These are phyloP conservation scores for Spongilla lacustris DNA, from an alignment of 37 sponge, comb jelly and placozoan species.

Conservation along the genomic window DNA sequence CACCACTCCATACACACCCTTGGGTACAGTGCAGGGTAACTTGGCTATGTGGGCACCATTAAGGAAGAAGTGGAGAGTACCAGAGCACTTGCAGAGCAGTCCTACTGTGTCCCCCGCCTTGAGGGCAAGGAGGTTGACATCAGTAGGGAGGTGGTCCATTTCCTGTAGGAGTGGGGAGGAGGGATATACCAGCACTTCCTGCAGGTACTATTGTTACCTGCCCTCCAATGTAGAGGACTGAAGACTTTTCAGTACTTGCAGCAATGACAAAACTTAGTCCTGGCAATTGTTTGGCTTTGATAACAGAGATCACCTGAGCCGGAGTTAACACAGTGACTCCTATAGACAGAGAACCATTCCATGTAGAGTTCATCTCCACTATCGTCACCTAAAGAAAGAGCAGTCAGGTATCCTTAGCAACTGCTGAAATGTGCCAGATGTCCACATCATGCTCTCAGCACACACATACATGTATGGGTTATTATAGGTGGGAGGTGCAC, in stretches of 20 bases:
- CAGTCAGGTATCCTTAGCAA: no score
- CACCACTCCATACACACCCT: conserved; percentile 10
- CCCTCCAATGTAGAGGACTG: conserved; percentile 2
- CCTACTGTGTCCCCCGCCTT: conserved; percentile 27
- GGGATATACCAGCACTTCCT: no score
- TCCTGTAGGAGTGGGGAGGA: conserved; percentile 2
- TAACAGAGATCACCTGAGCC: conserved; percentile 1
- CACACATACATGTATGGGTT: no score
- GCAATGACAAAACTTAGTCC: background rate
- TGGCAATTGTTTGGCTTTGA: background rate
- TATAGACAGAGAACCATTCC: conserved; percentile 32
- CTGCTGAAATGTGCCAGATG: no score
- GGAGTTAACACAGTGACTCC: conserved; percentile 34
- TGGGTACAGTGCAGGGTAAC: conserved; percentile 3
- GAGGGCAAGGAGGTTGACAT: conserved; percentile 3
- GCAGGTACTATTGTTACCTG: no score
- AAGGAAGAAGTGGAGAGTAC: conserved; percentile 13
- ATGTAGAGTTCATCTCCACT: background rate
- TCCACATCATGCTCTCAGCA: no score
- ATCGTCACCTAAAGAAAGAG: conserved; percentile 16
- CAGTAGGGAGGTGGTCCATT: no score
- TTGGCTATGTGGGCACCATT: background rate
- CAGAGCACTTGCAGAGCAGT: background rate
- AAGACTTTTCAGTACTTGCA: background rate
- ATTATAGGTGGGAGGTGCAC: no score